Evolutionary conservation across 1,140 invertebrate species (phyloP).

Genomic region (Carposina sasakii): DNA sequence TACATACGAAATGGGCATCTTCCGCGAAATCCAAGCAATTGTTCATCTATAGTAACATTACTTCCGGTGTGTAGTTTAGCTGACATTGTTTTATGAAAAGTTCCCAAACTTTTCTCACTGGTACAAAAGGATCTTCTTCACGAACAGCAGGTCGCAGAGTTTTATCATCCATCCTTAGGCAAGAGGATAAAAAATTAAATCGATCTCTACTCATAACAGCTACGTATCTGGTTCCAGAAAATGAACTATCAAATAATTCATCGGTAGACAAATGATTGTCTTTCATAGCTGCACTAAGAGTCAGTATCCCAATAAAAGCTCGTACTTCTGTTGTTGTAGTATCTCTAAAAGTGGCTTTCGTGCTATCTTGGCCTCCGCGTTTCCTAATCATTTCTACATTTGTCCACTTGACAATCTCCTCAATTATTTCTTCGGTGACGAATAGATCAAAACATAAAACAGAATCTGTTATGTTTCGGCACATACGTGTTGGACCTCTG

Average conservation of each 20-base stretch:
- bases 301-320: background rate
- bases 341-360: too few relatives aligned
- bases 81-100: conserved; percentile 33
- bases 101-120: conserved; percentile 47
- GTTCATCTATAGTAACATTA: conserved; percentile 16
- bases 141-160: conserved; percentile 24
- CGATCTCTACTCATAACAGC: conserved; percentile 37
- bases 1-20: conserved; percentile 23
- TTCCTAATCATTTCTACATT: too few relatives aligned
- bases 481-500: too few relatives aligned
- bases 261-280: background rate
- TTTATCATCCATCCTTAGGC: conserved; percentile 45
- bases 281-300: background rate
- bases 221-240: conserved; percentile 23
- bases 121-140: conserved; percentile 40
- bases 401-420: too few relatives aligned
- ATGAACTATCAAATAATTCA: background rate
- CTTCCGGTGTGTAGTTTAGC: conserved; percentile 33
- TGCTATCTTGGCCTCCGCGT: too few relatives aligned
- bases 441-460: too few relatives aligned
- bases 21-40: conserved; percentile 20
- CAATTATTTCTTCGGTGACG: too few relatives aligned
- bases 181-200: conserved; percentile 47
- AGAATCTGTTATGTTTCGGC: too few relatives aligned
- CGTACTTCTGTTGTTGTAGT: background rate